Evolutionary conservation across 2,797 vertebrate species (phyloP), one percentile per base, ranked within the genome.

Genomic region (Aeoliscus strigatus): DNA sequence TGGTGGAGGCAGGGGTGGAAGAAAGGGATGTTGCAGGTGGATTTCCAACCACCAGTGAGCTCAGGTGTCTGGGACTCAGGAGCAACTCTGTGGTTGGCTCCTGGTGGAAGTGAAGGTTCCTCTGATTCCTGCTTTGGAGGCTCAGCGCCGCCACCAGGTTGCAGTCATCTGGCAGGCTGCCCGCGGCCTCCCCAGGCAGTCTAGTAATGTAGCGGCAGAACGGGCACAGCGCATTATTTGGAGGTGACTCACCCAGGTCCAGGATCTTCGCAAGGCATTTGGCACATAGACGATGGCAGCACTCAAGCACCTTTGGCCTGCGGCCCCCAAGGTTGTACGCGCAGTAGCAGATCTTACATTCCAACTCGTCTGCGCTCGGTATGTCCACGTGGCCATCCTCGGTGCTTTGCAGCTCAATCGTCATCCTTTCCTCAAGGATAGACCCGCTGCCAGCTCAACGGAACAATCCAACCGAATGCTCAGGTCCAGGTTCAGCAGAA

Each of bases 261-360:
- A 94, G 83, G 70, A 98, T 94, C 84, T 96, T 96, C 40, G 75
- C 73, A 9, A 98, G 89, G 69, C 96, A 99, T 79, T 91, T 96
- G 80, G 90, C 88, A 57, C 96, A 99, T 8, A 99, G 88, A n/a
- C 91, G 86, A 74, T 99, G 96, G 67, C 90, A 90, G 23, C 95
- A 97, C 51, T 88, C 86, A 3, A 98, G 89, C 48, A 96, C 87
- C 62, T 97, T 97, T 0, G 96, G 96, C 41, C 93, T 88, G 18
- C 92, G 89, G 10, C 63, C 37, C 4, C 61, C 48, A 56, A 94
- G 72, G 66, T 90, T 93, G 66, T 94, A 97, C 2, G 83, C 77
- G 9, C 88, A 93, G 73, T 97, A 98, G 60, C 96, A 99, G 75
- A 99, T 99, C 80, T 96, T 96, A 70, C 96, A 98, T 86, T 99